phyloP scores from a whole-genome alignment of 2,888 invertebrate genomes.

The Lampropteryx suffumata region DNA sequence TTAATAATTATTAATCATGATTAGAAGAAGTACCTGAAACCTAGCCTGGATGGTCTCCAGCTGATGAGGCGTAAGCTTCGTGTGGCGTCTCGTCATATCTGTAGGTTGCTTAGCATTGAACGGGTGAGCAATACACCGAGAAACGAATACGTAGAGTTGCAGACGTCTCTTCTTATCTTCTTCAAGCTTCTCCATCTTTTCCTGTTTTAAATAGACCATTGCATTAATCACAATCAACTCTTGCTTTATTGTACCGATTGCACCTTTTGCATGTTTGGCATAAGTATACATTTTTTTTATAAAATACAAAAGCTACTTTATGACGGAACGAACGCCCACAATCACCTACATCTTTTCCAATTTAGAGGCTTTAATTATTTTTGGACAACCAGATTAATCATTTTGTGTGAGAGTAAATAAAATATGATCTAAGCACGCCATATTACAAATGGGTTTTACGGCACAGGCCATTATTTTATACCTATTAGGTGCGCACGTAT shows the following conservation, averaged over 20 bases:
- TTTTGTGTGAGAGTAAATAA: neutral
- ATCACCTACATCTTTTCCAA: too few relatives aligned
- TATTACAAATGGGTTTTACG: conserved; percentile 6
- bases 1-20: neutral
- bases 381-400: too few relatives aligned
- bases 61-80: conserved; percentile 98
- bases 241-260: neutral
- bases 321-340: too few relatives aligned
- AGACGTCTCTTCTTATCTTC: conserved; percentile 97
- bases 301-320: too few relatives aligned
- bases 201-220: conserved; percentile 72
- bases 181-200: conserved; percentile 97
- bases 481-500: neutral
- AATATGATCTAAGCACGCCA: conserved; percentile 8
- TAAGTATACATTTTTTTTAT: too few relatives aligned
- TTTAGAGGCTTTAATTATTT: too few relatives aligned
- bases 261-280: too few relatives aligned
- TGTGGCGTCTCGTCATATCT: conserved; percentile 97
- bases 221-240: too few relatives aligned
- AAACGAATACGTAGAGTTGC: conserved; percentile 99
- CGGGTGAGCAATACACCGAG: conserved; percentile 98
- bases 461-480: neutral
- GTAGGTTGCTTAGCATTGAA: conserved; percentile 99
- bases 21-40: conserved; percentile 88
- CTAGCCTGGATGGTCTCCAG: conserved; percentile 96